phyloP scores from a whole-genome alignment of 2,888 invertebrate genomes.

The Melipona beecheii region DNA sequence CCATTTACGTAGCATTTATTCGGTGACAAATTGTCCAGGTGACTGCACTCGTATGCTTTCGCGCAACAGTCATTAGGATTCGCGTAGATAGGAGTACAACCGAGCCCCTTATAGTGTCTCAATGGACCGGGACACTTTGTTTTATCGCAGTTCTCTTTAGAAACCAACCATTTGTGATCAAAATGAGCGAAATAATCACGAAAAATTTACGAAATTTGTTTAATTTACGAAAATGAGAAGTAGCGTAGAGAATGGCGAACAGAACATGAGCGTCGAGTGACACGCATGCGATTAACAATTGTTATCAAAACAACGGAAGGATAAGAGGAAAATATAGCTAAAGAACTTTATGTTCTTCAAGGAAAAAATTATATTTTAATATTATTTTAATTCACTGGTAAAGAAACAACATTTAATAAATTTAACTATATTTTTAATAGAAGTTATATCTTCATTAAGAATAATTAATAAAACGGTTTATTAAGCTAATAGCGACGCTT shows the following conservation, averaged over 20 bases:
- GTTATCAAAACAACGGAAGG: too few relatives aligned
- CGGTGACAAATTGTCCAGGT: conserved; percentile 61
- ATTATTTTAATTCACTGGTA: too few relatives aligned
- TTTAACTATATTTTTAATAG: too few relatives aligned
- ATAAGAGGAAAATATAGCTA: too few relatives aligned
- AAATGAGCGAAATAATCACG: neutral
- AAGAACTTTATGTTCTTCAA: too few relatives aligned
- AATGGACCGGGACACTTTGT: conserved; percentile 74
- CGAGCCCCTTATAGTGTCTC: conserved; percentile 69
- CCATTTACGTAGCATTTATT: conserved; percentile 76
- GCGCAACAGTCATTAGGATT: conserved; percentile 73
- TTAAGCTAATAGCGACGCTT: too few relatives aligned
- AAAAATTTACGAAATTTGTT: neutral
- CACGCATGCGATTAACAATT: too few relatives aligned
- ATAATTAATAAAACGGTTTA: too few relatives aligned
- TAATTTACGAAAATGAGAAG: neutral
- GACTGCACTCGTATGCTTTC: conserved; percentile 73
- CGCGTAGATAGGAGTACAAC: conserved; percentile 72
- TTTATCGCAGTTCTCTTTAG: conserved; percentile 62
- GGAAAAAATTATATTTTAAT: too few relatives aligned
- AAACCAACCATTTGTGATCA: neutral
- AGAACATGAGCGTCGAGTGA: neutral
- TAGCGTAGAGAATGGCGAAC: neutral
- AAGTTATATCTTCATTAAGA: too few relatives aligned
- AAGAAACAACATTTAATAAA: too few relatives aligned